Percentiles rank a stretch among this genome's conserved stretches.
phyloP scores from a whole-genome alignment of 2,888 invertebrate species.

The Zygaena filipendulae region DNA sequence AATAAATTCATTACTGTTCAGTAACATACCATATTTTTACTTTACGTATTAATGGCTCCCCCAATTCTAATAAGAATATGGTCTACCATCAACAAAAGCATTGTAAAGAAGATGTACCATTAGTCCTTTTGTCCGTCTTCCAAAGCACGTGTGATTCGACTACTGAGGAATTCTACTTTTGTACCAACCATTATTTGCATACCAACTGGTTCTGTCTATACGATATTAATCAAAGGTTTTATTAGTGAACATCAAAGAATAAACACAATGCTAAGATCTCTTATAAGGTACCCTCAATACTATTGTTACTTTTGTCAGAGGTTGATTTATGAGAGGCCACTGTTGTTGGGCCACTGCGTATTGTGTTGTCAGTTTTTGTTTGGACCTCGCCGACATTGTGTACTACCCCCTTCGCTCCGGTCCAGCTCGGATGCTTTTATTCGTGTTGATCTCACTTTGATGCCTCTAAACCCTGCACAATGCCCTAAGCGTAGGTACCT shows the following conservation, averaged over 20 bases:
- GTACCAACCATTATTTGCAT: constrained; percentile 61
- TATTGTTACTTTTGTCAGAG: constrained; percentile 67
- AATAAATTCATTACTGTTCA: too few relatives aligned
- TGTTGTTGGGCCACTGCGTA: constrained; percentile 62
- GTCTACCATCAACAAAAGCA: constrained; percentile 35
- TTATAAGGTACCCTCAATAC: constrained; percentile 69
- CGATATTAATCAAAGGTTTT: constrained; percentile 70
- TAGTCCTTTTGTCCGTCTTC: constrained; percentile 42
- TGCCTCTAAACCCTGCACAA: constrained; percentile 50
- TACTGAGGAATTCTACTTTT: constrained; percentile 47
- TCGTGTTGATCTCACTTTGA: constrained; percentile 61
- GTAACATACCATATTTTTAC: too few relatives aligned
- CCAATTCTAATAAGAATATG: constrained; percentile 30
- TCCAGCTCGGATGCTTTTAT: constrained; percentile 57
- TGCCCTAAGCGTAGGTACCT: constrained; percentile 35
- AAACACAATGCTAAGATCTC: constrained; percentile 66
- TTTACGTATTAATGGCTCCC: not conserved
- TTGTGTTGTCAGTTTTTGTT: constrained; percentile 68
- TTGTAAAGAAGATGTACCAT: constrained; percentile 56
- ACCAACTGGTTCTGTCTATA: constrained; percentile 62
- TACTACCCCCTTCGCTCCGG: constrained; percentile 55
- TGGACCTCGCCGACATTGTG: constrained; percentile 62
- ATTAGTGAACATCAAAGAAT: constrained; percentile 69
- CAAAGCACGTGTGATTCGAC: constrained; percentile 61
- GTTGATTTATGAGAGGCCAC: constrained; percentile 68